Base-by-base conservation (phyloP, 2,113 vertebrate genomes). In the Vombatus ursinus region DNA sequence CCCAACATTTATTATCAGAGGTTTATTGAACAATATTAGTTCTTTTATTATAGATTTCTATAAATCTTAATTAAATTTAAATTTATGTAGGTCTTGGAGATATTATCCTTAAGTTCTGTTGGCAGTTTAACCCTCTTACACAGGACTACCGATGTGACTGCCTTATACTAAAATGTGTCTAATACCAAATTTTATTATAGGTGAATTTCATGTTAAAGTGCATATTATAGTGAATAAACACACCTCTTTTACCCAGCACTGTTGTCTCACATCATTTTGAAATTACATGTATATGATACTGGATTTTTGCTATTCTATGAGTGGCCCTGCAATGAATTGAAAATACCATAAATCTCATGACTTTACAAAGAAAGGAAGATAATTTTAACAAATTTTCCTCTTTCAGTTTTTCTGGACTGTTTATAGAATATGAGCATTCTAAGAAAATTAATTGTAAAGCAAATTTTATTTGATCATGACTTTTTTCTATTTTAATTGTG, bases 401-500 rank as follows among this genome's bases (percentile, higher is more conserved):
- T 77, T 31, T 52, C 52, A 16, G 23, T 92, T 95, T 53, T 94
- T 92, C 48, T 94, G 0, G 54, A 90, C 50, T 54, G 50, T 96
- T 92, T 91, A 57, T 90, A 92, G 25, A 23, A 61, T 95, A 68
- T 8, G 90, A 50, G 22, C 47, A 44, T 12, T 93, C 52, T 96
- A 5, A 50, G 47, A 94, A 94, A 95, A 51, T 37, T 52, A 9
- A 89, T 52, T 52, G 23, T 23, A 94, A 92, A 96, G 26, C 44
- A 26, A 50, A 37, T 24, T 68, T 22, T 54, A 31, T 16, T 24
- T 52, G 89, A 91, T 95, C 50, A 16, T 49, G 53, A 90, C 6
- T 91, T 95, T 77, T 77, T 95, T 94, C 89, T 22, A 91, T 25
- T 89, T 94, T 48, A 54, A 48, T 25, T 91, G 57, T 61, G 26